Conservation (phyloP, 2,888 invertebrate genomes). For the Macaria liturata region DNA sequence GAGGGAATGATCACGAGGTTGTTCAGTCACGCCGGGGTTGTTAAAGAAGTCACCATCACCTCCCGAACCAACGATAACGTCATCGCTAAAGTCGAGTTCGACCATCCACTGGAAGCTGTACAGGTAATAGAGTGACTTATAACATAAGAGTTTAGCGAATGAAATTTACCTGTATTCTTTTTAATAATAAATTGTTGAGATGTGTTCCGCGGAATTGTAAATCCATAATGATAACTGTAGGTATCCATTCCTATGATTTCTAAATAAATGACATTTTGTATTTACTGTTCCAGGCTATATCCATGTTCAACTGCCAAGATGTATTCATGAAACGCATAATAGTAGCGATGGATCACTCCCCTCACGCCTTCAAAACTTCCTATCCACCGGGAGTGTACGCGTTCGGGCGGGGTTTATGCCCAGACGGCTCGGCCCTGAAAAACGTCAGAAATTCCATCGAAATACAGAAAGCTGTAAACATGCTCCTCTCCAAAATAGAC, state of each 20-base stretch:
- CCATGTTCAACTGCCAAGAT: constrained; percentile 95
- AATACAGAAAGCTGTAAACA: constrained; percentile 30
- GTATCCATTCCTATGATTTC: too few species aligned
- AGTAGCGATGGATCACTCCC: constrained; percentile 32
- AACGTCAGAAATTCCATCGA: constrained; percentile 35
- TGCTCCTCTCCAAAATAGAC: constrained; percentile 9
- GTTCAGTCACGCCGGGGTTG: constrained; percentile 39
- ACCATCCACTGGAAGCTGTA: constrained; percentile 96
- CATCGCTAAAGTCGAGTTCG: constrained; percentile 93
- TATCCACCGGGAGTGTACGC: constrained; percentile 23
- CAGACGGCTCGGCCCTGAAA: constrained; percentile 77
- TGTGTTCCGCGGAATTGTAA: too few species aligned
- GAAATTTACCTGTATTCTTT: too few species aligned
- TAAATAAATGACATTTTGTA: not conserved
- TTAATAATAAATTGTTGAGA: too few species aligned
- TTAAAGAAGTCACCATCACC: constrained; percentile 23
- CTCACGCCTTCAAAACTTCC: not conserved
- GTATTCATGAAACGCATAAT: constrained; percentile 53
- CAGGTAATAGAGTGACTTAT: constrained; percentile 34
- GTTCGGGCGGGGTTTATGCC: constrained; percentile 72
- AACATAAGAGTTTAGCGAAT: too few species aligned
- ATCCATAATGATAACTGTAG: too few species aligned
- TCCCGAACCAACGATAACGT: constrained; percentile 81
- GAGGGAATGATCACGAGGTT: constrained; percentile 36
- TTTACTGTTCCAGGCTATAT: constrained; percentile 85